Evolutionary conservation across 2,113 vertebrate species (phyloP), one percentile per base, ranked within the genome.

Genomic region (Brachyhypopomus occidentalis): DNA sequence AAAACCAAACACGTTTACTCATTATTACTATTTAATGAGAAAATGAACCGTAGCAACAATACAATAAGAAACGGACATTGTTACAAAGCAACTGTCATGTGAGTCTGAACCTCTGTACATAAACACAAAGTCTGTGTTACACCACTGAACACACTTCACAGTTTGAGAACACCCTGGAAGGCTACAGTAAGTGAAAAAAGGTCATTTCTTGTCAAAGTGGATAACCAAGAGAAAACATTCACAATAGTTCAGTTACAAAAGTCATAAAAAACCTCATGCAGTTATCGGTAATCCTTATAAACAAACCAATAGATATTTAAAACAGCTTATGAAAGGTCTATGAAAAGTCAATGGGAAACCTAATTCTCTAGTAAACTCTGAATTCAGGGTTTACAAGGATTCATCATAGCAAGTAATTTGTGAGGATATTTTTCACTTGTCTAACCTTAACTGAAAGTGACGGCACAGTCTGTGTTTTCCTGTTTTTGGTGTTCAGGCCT

Each of bases 1-100:
- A 34, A 17, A 6, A 14, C 14, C 19, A 41, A 14, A 45, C 38
- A 22, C 27, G 20, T 41, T 41, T 38, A 19, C 16, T 70, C 34
- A 34, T 41, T 41, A 2, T 70, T 88, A 91, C 93, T 91, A 94
- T 92, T 93, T 89, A 94, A 95, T 93, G 93, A 94, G 91, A 81
- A 81, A 75, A 75, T 60, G 63, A 81, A 60, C 16, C 56, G 45
- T 73, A 67, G 64, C 60, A 81, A 75, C 72, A 14, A 79, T 62
- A 81, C 77, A 81, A 52, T 56, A 72, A 59, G 66, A 82, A 82
- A 79, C 66, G 38, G 34, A 52, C 30, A 56, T 59, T 25, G 38
- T 74, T 83, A 85, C 58, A 83, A 80, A 85, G 67, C 45, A 69
- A 75, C 70, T 64, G 66, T 25, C 41, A 72, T 52, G 48, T 77